Conservation (phyloP, 2,888 invertebrate species). For the Plagiodera versicolora region DNA sequence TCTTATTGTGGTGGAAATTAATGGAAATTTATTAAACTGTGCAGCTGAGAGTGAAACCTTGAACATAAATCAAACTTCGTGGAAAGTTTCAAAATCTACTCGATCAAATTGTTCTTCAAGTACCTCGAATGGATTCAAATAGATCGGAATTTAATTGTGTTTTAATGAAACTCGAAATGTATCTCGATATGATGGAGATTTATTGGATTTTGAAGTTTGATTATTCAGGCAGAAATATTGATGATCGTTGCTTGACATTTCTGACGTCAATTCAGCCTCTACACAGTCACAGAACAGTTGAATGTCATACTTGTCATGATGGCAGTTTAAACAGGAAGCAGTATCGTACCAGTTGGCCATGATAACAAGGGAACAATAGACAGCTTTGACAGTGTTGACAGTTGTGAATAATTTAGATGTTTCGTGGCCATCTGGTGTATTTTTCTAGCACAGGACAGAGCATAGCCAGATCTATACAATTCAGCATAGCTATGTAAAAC, state of each 20-base stretch:
- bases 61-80: background rate
- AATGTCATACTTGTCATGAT: background rate
- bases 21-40: background rate
- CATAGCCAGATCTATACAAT: background rate
- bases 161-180: background rate
- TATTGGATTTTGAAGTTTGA: too few relatives aligned
- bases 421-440: background rate
- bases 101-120: background rate
- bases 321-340: background rate
- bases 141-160: background rate
- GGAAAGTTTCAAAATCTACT: background rate
- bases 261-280: too few relatives aligned
- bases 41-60: background rate
- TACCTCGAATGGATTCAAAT: background rate
- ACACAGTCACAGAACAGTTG: background rate
- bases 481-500: background rate
- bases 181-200: too few relatives aligned
- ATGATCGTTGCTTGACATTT: too few relatives aligned
- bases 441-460: background rate
- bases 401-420: too few relatives aligned
- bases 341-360: background rate
- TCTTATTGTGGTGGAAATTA: background rate
- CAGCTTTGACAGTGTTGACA: too few relatives aligned
- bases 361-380: too few relatives aligned
- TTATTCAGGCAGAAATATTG: too few relatives aligned